Conservation (phyloP, 2,797 vertebrate genomes). For the Nyctalus aviator region DNA sequence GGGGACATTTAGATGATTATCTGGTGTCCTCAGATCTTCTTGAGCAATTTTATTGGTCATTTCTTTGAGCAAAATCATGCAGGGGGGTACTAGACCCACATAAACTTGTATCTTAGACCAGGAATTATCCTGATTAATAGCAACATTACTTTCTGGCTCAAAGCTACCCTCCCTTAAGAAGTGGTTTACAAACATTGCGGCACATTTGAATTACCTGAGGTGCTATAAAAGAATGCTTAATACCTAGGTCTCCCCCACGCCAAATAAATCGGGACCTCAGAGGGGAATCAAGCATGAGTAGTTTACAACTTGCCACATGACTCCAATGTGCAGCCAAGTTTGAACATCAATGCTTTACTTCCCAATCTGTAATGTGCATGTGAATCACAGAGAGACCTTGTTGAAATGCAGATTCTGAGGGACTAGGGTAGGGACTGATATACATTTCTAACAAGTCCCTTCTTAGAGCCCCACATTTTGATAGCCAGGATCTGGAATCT, state of each 20-base stretch:
- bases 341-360: background rate
- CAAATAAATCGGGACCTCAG: background rate
- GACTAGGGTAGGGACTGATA: background rate
- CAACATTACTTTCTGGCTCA: background rate
- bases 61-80: constrained; percentile 73
- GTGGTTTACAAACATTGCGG: background rate
- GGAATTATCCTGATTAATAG: constrained; percentile 82
- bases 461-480: background rate
- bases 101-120: constrained; percentile 71
- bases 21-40: constrained; percentile 76
- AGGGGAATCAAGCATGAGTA: background rate
- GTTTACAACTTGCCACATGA: background rate
- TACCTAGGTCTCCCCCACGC: background rate
- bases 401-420: background rate
- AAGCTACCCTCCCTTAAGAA: constrained; percentile 48
- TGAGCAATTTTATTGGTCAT: constrained; percentile 70
- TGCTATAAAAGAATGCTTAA: background rate
- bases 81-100: constrained; percentile 60
- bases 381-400: background rate
- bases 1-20: constrained; percentile 76
- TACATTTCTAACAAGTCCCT: background rate
- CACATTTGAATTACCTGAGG: background rate
- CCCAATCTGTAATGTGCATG: background rate
- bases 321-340: background rate
- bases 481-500: background rate